These are phyloP conservation scores for Nibea coibor DNA, from an alignment of 2,113 vertebrate species.

Conservation along the genomic window DNA sequence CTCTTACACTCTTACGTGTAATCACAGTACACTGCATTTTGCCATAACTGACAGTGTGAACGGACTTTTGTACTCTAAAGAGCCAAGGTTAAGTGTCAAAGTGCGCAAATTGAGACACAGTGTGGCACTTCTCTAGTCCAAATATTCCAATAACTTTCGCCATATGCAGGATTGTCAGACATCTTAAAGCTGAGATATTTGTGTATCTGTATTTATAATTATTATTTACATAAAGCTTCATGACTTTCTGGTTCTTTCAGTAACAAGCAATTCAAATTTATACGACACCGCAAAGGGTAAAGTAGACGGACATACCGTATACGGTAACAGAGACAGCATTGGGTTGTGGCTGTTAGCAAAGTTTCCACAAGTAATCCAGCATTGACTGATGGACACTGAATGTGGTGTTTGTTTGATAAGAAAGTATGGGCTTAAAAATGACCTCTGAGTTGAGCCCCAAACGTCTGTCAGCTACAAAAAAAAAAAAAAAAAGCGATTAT, in stretches of 20 bases:
- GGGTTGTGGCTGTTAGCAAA: background rate
- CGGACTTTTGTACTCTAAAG: no score
- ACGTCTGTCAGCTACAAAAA: background rate
- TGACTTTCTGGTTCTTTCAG: background rate
- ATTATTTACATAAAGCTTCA: background rate
- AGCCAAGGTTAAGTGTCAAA: no score
- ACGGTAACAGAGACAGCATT: background rate
- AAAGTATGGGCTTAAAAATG: slow-evolving; percentile 21
- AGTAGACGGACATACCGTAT: background rate
- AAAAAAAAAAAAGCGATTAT: slow-evolving; percentile 23
- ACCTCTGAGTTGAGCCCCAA: slow-evolving; percentile 24
- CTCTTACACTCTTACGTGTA: no score
- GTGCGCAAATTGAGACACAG: no score
- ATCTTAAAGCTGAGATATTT: background rate
- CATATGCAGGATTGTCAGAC: background rate
- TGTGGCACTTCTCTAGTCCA: background rate
- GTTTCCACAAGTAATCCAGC: background rate
- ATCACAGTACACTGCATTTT: no score
- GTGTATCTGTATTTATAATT: background rate
- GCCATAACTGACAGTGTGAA: no score
- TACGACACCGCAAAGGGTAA: background rate
- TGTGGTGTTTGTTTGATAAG: slow-evolving; percentile 3
- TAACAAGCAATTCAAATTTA: background rate
- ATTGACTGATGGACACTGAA: background rate
- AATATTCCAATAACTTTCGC: background rate